Base-by-base conservation (phyloP, 2,113 vertebrate genomes). In the Caretta caretta region DNA sequence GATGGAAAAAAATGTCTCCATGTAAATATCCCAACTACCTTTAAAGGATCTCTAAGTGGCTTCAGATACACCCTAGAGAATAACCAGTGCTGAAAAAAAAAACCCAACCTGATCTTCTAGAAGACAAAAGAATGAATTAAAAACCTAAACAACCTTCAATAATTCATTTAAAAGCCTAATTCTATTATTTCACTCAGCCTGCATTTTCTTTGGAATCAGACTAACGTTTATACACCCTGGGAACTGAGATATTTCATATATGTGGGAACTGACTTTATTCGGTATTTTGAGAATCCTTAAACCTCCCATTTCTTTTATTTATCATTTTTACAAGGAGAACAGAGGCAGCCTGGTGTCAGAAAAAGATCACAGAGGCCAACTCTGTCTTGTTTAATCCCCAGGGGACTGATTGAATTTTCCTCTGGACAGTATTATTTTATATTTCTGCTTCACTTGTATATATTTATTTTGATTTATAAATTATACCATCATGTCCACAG, bases 281-380 rank as follows among this genome's bases (percentile, higher is more conserved):
- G 89, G 25, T 17, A 92, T 92, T 95, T 93, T 90, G 50, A 87
- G 95, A 95, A 93, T 75, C 82, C 80, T 92, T 80, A 92, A 84
- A 65, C 85, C 56, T 88, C 24, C 20, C 89, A 10, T 89, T 96
- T 95, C 92, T 95, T 96, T 96, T 96, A 92, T 92, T 97, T 93
- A 91, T 95, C 17, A 91, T 91, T 94, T 72, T 95, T 87, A 56
- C 76, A 95, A 94, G 95, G 80, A 75, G 50, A 93, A 96, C 6
- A 8, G 35, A 90, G 57, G 50, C 85, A 88, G 2, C 2, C 13
- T 84, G 87, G 88, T 59, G 88, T 91, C 88, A 80, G 83, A 87
- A 93, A 90, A 93, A 96, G 89, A 96, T 96, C 84, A 94, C 80
- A 76, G 69, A 92, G 83, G 72, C 76, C 51, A 90, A 54, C 84